Evolutionary conservation across 1,140 invertebrate species (phyloP), one percentile per base, ranked within the genome.

Genomic region (Bemisia tabaci): DNA sequence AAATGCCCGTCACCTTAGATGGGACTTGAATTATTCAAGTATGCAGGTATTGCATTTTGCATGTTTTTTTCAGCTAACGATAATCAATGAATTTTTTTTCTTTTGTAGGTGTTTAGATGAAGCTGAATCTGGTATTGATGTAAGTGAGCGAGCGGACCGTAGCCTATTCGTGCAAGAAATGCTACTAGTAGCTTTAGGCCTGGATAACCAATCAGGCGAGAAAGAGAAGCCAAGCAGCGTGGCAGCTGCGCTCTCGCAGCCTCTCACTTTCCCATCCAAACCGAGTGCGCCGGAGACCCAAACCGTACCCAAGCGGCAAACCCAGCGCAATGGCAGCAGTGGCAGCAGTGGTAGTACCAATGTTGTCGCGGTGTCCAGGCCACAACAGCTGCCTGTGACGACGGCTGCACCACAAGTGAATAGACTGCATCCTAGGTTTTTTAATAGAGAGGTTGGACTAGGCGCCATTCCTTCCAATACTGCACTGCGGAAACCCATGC

Each of bases 91-190:
- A n/a, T 48, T 17, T 48, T 48, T 63, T 71, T 70, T 24, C 17
- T 48, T 5, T 17, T 48, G 33, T 48, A 48, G 33, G 33, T 48
- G 79, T 59, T 71, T 82, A 62, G 79, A 81, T 24, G 84, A 85
- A 69, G 73, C 76, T 11, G 81, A 84, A 69, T 72, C 80, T 62
- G 80, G 85, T 71, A 78, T 73, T 62, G 76, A 81, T 69, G 84
- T 86, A 71, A 77, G 79, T 68, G 82, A 85, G 69, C 80, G 81
- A 71, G 82, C 84, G 65, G 85, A 87, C 74, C 79, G 83, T 68
- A 86, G 85, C 74, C 72, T 87, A 22, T 89, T 89, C 79, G 80
- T 86, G 62, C 83, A 86, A 71, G 86, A 88, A 77, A 74, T 88
- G 63, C 78, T 88, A 33, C 76, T 88, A 65, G 81, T 83, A 27